These are phyloP conservation scores for Danio rerio DNA, from an alignment of 2,113 vertebrate genomes.

Conservation along the genomic window GRCz12tu NC_133180.1:68699001-68699500, in stretches of 20 bases:
- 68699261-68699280: constrained; percentile 30
- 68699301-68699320: constrained; percentile 16
- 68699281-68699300: constrained; percentile 12
- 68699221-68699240: constrained; percentile 2
- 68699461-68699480: too few relatives aligned
- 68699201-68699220: not conserved
- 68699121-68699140: not conserved
- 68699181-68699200: constrained; percentile 2
- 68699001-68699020: constrained; percentile 19
- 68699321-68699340: not conserved
- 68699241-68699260: constrained; percentile 14
- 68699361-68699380: too few relatives aligned
- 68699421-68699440: too few relatives aligned
- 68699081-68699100: not conserved
- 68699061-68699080: constrained; percentile 49
- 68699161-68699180: constrained; percentile 2
- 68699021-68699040: constrained; percentile 25
- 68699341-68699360: too few relatives aligned
- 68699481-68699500: too few relatives aligned
- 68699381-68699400: too few relatives aligned
- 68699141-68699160: not conserved
- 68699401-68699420: too few relatives aligned
- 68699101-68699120: not conserved
- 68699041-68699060: constrained; percentile 49
- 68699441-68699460: too few relatives aligned